These are phyloP conservation scores for Axinella damicornis DNA, from an alignment of 37 sponge, comb jelly and placozoan species.

Conservation along the genomic window DNA sequence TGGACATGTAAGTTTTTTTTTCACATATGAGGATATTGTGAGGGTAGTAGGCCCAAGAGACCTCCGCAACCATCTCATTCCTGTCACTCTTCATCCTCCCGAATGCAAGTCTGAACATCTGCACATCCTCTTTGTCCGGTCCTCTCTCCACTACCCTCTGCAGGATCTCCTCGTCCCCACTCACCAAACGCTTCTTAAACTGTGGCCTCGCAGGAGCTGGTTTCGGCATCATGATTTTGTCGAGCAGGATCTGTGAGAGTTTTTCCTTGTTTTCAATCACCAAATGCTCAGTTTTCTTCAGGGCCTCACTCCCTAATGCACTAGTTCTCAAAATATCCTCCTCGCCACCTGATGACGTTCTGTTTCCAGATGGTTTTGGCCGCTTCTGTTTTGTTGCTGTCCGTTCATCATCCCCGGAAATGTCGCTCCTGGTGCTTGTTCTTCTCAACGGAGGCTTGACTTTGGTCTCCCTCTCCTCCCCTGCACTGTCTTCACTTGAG, in stretches of 20 bases:
- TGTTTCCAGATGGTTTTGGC: background rate
- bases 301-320: too few species aligned
- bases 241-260: background rate
- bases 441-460: background rate
- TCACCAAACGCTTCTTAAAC: conserved; percentile 47
- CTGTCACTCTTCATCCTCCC: conserved; percentile 43
- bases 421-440: background rate
- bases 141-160: conserved; percentile 17
- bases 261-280: conserved; percentile 7
- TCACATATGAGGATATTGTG: conserved; percentile 38
- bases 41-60: conserved; percentile 85
- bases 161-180: conserved; percentile 49
- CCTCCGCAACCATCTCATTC: conserved; percentile 37
- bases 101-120: conserved; percentile 75
- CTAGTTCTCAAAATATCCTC: background rate
- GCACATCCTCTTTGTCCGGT: conserved; percentile 77
- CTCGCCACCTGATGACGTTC: background rate
- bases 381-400: too few species aligned
- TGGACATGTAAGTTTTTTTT: too few species aligned
- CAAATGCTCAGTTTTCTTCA: background rate
- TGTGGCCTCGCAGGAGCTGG: conserved; percentile 12
- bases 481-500: conserved; percentile 12
- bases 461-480: background rate
- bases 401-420: background rate
- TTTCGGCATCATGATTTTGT: background rate